Evolutionary conservation across 2,113 vertebrate species (phyloP), one percentile per base, ranked within the genome.

Genomic region (Elachura formosa): DNA sequence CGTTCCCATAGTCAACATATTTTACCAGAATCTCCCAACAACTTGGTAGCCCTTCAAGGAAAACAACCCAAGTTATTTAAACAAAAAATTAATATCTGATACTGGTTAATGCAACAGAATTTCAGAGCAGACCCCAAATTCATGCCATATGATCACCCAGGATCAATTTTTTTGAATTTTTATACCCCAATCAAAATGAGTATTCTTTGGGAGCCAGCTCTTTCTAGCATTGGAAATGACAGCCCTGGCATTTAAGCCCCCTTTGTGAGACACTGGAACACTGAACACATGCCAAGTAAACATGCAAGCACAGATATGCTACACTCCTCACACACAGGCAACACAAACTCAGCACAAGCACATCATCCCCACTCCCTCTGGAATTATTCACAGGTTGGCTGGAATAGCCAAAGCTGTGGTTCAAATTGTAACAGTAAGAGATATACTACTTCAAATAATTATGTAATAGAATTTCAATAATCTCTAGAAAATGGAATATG

Each of bases 1-100:
- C 74, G 46, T 97, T 98, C 62, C 99, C 99, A 29, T 98, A 98
- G 94, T 99, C 99, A 41, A 99, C 98, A 22, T 98, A 99, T 52
- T 83, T 98, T 36, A 99, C 98, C 48, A 97, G 97, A 91, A 99
- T 98, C 96, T 98, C 97, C 36, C 81, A 96, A 91, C 38, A 71
- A 59, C 97, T 98, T 48, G 97, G 97, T 68, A 98, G 97, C 87
- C 98, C 99, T 99, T 95, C 64, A 95, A 93, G 80, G 88, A 87
- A 88, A 86, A 87, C 46, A 96, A 59, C 2, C 2, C 9, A 81
- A 78, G 59, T 72, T 33, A 82, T 2, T 91, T 41, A 38, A 71
- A 23, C 5, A 74, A 81, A 84, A 80, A 66, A 15, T 3, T 3
- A 59, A 0, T 52, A 83, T 24, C 17, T 51, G 14, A 66, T 74